Evolutionary conservation across 2,888 invertebrate genomes (phyloP).

Genomic region (Eudemis profundana): DNA sequence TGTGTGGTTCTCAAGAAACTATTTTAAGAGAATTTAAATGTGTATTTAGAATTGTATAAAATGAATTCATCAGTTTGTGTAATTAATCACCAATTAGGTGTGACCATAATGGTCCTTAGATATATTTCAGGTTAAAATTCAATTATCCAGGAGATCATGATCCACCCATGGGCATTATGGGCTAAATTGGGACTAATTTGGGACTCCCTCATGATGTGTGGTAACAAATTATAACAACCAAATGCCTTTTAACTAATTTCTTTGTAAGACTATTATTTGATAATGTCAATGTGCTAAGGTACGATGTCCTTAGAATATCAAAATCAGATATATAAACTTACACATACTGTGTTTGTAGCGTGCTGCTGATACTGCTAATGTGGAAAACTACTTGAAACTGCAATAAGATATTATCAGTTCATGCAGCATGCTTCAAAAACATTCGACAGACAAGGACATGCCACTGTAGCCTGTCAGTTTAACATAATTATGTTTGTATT

Average conservation of each 20-base stretch:
- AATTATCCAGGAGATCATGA: constrained; percentile 69
- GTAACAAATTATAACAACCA: constrained; percentile 66
- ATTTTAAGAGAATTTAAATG: constrained; percentile 29
- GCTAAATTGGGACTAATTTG: constrained; percentile 76
- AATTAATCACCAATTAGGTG: constrained; percentile 62
- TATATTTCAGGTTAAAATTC: constrained; percentile 75
- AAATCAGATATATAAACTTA: background rate
- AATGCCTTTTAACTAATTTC: constrained; percentile 49
- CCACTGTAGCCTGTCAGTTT: constrained; percentile 19
- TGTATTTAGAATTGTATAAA: constrained; percentile 42
- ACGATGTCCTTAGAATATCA: constrained; percentile 24
- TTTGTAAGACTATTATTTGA: constrained; percentile 22
- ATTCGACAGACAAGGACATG: constrained; percentile 17
- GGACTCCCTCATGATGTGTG: constrained; percentile 66
- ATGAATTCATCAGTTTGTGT: constrained; percentile 53
- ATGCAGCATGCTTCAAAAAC: constrained; percentile 2
- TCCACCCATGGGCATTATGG: constrained; percentile 69
- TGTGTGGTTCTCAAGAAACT: constrained; percentile 23
- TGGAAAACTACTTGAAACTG: background rate
- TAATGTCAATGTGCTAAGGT: constrained; percentile 28
- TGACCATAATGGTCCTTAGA: constrained; percentile 62
- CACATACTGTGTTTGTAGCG: background rate
- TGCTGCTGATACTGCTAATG: background rate
- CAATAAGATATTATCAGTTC: background rate
- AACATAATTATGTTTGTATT: constrained; percentile 1